Percentiles rank a stretch among this genome's conserved stretches.
Conservation (phyloP, 53 echinoderm and acorn worm genomes). For the Patiria pectinifera region DNA sequence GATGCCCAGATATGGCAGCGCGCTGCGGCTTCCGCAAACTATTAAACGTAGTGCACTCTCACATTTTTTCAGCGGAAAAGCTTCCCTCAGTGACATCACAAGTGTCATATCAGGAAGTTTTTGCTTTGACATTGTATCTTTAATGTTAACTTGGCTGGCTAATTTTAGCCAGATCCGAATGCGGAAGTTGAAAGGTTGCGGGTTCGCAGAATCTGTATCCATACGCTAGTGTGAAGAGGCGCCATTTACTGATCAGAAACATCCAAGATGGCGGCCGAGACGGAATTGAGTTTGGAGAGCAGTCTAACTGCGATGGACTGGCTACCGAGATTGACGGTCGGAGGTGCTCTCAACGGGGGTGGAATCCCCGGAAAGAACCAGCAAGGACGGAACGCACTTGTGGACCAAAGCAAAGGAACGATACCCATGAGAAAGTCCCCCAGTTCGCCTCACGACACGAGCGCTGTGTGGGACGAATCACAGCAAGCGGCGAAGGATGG, state of each 20-base stretch:
- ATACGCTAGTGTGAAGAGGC: constrained; percentile 73
- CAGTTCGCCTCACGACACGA: constrained; percentile 91
- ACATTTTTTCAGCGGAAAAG: background rate
- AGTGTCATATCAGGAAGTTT: constrained; percentile 14
- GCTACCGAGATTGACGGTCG: constrained; percentile 88
- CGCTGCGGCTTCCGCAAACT: constrained; percentile 54
- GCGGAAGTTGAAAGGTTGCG: constrained; percentile 65
- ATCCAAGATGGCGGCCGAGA: constrained; percentile 97
- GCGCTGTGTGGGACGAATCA: constrained; percentile 83
- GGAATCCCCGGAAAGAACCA: constrained; percentile 77
- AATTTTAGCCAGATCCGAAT: constrained; percentile 28
- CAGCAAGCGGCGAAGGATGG: constrained; percentile 84
- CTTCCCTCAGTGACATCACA: background rate
- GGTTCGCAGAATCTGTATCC: constrained; percentile 50
- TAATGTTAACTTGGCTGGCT: background rate
- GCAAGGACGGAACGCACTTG: constrained; percentile 63
- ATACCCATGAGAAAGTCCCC: constrained; percentile 97
- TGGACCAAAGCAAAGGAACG: constrained; percentile 92
- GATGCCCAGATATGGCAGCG: constrained; percentile 69
- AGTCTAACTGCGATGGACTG: constrained; percentile 99
- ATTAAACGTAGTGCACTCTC: constrained; percentile 49
- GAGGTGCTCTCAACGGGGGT: constrained; percentile 78
- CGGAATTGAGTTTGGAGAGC: constrained; percentile 76
- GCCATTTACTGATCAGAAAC: constrained; percentile 54
- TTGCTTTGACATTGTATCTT: constrained; percentile 1